Evolutionary conservation across 2,797 vertebrate species (phyloP).

Genomic region (Argya squamiceps): DNA sequence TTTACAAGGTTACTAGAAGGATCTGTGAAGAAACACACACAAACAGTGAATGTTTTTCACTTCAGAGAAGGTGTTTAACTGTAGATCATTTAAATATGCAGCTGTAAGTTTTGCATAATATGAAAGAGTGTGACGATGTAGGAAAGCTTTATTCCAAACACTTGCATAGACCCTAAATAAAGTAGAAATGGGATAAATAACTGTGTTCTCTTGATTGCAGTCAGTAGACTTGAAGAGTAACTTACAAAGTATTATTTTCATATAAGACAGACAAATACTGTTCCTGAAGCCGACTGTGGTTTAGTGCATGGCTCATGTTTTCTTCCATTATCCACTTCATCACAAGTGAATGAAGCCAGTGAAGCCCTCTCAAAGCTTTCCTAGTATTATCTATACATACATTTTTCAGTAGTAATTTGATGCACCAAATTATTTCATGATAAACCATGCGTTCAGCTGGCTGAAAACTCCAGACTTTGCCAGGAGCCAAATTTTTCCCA

Average conservation of each 20-base stretch:
- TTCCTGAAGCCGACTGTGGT: background rate
- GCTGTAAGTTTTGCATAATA: background rate
- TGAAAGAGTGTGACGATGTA: background rate
- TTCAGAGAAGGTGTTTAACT: background rate
- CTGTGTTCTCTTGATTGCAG: background rate
- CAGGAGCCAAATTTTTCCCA: background rate
- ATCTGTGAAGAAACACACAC: background rate
- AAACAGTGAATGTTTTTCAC: background rate
- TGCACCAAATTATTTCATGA: background rate
- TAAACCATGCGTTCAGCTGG: background rate
- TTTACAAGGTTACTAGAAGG: background rate
- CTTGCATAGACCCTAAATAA: background rate
- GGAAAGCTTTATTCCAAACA: background rate
- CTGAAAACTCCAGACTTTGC: background rate
- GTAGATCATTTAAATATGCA: background rate
- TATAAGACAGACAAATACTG: background rate
- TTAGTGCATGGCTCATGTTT: background rate
- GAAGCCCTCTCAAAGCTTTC: background rate
- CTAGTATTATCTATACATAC: background rate
- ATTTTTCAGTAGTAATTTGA: background rate
- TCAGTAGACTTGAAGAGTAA: background rate
- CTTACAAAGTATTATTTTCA: background rate
- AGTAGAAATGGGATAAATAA: background rate
- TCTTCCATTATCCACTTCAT: background rate
- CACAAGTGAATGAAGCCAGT: background rate